Evolutionary conservation across 2,113 vertebrate genomes (phyloP).

Genomic region (Syngnathus typhle): DNA sequence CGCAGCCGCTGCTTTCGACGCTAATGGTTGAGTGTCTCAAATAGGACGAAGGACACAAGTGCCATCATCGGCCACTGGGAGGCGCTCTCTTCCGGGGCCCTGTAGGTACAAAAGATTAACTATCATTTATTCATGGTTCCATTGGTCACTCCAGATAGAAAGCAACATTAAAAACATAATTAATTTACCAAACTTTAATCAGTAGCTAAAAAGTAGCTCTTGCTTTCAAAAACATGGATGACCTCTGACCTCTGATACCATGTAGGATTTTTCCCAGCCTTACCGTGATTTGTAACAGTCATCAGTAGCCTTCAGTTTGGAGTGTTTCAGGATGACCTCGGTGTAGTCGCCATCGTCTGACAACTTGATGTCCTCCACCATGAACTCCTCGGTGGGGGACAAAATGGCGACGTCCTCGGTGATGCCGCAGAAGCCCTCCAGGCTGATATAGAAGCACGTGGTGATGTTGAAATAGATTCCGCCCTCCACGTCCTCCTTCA

Average conservation of each 20-base stretch:
- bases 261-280: constrained; percentile 15
- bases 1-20: background rate
- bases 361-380: constrained; percentile 8
- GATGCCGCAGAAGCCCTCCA: constrained; percentile 16
- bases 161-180: too few species aligned
- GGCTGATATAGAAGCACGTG: constrained; percentile 50
- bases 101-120: constrained; percentile 12
- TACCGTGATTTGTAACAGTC: constrained; percentile 57
- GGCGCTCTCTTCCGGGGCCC: constrained; percentile 25
- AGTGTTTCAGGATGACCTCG: constrained; percentile 37
- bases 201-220: too few species aligned
- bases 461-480: constrained; percentile 34
- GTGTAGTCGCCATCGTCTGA: accelerated
- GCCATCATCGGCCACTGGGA: constrained; percentile 18
- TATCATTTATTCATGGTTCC: background rate
- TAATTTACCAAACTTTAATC: too few species aligned
- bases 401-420: constrained; percentile 19
- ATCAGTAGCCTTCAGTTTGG: background rate
- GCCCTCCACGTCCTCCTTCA: accelerated
- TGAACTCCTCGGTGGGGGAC: constrained; percentile 64
- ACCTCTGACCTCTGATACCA: too few species aligned
- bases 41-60: constrained; percentile 18
- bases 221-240: too few species aligned
- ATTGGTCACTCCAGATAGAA: too few species aligned
- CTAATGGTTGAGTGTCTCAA: background rate